Percentiles rank a stretch among this genome's conserved stretches.
phyloP scores from a whole-genome alignment of 1,140 invertebrate species.

The Lethocerus indicus region DNA sequence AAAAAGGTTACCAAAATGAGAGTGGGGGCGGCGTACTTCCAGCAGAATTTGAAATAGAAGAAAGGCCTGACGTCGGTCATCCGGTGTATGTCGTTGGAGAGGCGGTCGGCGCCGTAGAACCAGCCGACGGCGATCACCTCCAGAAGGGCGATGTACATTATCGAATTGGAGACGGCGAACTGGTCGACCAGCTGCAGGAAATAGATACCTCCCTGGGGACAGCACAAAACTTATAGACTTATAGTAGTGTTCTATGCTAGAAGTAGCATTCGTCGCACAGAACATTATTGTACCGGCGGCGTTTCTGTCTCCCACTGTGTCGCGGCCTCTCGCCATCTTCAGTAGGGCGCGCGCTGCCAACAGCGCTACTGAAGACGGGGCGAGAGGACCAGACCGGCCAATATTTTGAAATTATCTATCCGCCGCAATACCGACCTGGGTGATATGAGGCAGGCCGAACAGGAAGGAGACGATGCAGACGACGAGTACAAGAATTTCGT shows the following conservation, averaged over 20 bases:
- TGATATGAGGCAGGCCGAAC: constrained; percentile 69
- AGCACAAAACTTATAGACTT: constrained; percentile 15
- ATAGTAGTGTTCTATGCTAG: background rate
- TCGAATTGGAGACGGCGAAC: constrained; percentile 76
- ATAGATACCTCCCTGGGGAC: constrained; percentile 68
- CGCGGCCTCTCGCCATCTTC: too few species aligned
- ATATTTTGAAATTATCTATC: too few species aligned
- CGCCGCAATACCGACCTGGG: too few species aligned
- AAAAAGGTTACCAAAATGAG: constrained; percentile 48
- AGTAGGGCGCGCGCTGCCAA: too few species aligned
- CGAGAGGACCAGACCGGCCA: too few species aligned
- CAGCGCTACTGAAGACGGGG: too few species aligned
- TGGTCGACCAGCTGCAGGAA: constrained; percentile 86
- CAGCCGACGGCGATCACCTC: constrained; percentile 79
- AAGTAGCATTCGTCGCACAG: too few species aligned
- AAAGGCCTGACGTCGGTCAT: constrained; percentile 71
- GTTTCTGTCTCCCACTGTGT: too few species aligned
- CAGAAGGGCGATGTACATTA: constrained; percentile 83
- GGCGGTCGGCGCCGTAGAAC: constrained; percentile 71
- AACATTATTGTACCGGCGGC: too few species aligned
- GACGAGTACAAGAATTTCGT: constrained; percentile 68
- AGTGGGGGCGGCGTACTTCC: constrained; percentile 62
- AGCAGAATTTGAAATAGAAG: constrained; percentile 68
- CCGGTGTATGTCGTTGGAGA: constrained; percentile 66
- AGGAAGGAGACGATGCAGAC: constrained; percentile 69